These are phyloP conservation scores for Parotocinclus haroldoi DNA, from an alignment of 2,797 vertebrate species.

Conservation along the genomic window DNA sequence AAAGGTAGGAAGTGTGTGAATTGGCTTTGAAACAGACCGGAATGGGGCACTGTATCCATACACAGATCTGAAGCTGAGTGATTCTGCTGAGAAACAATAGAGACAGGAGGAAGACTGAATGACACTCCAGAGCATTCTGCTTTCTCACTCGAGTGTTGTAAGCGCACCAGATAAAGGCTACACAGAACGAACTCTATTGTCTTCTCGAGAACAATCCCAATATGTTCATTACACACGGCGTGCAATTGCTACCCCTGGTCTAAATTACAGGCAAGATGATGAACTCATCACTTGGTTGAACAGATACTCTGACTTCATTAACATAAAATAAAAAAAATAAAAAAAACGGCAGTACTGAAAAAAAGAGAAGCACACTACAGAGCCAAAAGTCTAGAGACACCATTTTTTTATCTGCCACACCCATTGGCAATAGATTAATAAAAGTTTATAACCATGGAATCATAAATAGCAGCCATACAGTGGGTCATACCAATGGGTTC, in stretches of 20 bases:
- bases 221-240: constrained; percentile 33
- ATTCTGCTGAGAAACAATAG: constrained; percentile 46
- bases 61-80: constrained; percentile 41
- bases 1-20: constrained; percentile 33
- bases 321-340: too few species aligned
- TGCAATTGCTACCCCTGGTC: too few species aligned
- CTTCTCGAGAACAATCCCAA: constrained; percentile 40
- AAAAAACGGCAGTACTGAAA: too few species aligned
- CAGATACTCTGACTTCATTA: too few species aligned
- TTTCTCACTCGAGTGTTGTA: constrained; percentile 42
- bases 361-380: too few species aligned
- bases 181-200: constrained; percentile 45
- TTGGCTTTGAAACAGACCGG: constrained; percentile 46
- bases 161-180: constrained; percentile 45
- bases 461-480: too few species aligned
- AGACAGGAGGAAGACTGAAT: constrained; percentile 42
- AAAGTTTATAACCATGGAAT: too few species aligned
- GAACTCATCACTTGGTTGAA: too few species aligned
- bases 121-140: constrained; percentile 41
- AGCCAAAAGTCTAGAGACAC: background rate
- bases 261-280: too few species aligned
- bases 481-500: too few species aligned
- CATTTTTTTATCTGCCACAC: too few species aligned
- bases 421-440: too few species aligned
- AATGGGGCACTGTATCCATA: constrained; percentile 42